These are phyloP conservation scores for Pyxicephalus adspersus DNA, from an alignment of 2,113 vertebrate species.

Conservation along the genomic window DNA sequence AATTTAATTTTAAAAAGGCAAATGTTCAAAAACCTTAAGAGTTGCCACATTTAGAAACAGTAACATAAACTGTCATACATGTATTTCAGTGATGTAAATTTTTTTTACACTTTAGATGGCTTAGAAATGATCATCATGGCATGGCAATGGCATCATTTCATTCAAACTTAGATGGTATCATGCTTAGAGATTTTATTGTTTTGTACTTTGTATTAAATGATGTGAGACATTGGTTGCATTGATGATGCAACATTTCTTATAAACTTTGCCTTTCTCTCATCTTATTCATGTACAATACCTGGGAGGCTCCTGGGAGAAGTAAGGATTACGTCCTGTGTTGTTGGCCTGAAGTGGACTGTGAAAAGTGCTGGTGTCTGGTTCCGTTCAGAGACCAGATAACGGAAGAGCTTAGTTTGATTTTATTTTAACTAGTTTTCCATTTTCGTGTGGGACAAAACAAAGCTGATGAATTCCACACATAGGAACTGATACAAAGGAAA, in stretches of 20 bases:
- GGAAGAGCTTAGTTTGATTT: constrained; percentile 25
- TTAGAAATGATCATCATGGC: too few relatives aligned
- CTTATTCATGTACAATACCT: too few relatives aligned
- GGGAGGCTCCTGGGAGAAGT: constrained; percentile 7
- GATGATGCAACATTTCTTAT: constrained; percentile 14
- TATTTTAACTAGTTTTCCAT: constrained; percentile 34
- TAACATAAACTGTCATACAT: too few relatives aligned
- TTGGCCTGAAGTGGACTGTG: constrained; percentile 6
- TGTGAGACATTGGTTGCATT: background rate
- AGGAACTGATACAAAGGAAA: constrained; percentile 13
- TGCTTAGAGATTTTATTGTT: too few relatives aligned
- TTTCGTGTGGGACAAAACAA: background rate
- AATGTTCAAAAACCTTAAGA: too few relatives aligned
- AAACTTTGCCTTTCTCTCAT: constrained; percentile 9
- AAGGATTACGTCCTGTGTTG: constrained; percentile 22
- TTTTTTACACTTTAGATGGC: too few relatives aligned
- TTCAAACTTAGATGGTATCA: too few relatives aligned
- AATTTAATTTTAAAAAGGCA: too few relatives aligned
- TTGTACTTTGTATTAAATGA: too few relatives aligned
- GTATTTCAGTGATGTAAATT: too few relatives aligned
- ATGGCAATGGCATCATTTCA: too few relatives aligned
- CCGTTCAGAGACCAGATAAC: constrained; percentile 4
- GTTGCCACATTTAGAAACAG: too few relatives aligned
- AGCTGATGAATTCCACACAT: constrained; percentile 26
- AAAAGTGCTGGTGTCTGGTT: constrained; percentile 16